Evolutionary conservation across 2,888 invertebrate genomes (phyloP), one percentile per base, ranked within the genome.

Genomic region (Gerosis bhagava): DNA sequence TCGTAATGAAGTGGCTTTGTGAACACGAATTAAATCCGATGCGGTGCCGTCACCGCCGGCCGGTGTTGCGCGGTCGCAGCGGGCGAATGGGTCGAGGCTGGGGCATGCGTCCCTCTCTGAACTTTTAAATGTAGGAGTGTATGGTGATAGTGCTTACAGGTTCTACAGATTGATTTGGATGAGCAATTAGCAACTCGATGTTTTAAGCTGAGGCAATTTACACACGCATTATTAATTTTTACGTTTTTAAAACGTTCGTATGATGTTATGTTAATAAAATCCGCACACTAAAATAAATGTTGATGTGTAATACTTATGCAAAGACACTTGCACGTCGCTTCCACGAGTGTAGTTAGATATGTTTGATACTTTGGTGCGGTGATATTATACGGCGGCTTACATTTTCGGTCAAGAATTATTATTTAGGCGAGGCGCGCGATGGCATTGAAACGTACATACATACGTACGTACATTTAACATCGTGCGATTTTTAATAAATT

Each of bases 21-120:
- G n/a, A n/a, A n/a, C n/a, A n/a, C n/a, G n/a, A n/a, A n/a, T 54
- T 51, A 7, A 55, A 24, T 21, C 52, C 37, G 5, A 11, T 25
- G 12, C 55, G 37, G 37, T 6, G 26, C 26, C 25, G 37, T 16
- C n/a, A n/a, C n/a, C n/a, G n/a, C n/a, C n/a, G n/a, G n/a, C n/a
- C n/a, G n/a, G n/a, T n/a, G n/a, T n/a, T n/a, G n/a, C n/a, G n/a
- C n/a, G n/a, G n/a, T n/a, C n/a, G n/a, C n/a, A n/a, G n/a, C n/a
- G n/a, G n/a, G n/a, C n/a, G n/a, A n/a, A n/a, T n/a, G n/a, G n/a
- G n/a, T n/a, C n/a, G n/a, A n/a, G n/a, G n/a, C n/a, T n/a, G n/a
- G n/a, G n/a, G n/a, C n/a, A n/a, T n/a, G n/a, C n/a, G n/a, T n/a
- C n/a, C n/a, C n/a, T n/a, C n/a, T n/a, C n/a, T n/a, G n/a, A n/a